A percentile compares a stretch with the other conserved stretches of the same genome.
Conservation (phyloP, 2,888 invertebrate genomes). For the Ecdyonurus torrentis region DNA sequence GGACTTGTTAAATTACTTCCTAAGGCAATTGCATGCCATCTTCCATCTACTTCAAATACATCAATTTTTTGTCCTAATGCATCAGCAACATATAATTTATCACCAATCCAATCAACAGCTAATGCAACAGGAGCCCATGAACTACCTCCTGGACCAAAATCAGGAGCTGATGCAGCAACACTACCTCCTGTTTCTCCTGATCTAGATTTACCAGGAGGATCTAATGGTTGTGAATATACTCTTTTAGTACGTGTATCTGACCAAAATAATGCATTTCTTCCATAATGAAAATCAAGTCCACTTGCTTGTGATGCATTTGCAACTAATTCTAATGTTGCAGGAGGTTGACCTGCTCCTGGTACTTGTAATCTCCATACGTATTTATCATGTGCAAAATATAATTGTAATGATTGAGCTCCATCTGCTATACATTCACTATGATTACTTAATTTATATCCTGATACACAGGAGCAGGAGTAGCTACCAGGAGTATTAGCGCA, state of each 20-base stretch:
- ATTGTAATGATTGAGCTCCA: conserved; percentile 27
- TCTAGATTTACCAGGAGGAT: neutral
- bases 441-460: conserved; percentile 48
- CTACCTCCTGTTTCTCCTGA: neutral
- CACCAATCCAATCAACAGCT: conserved; percentile 94
- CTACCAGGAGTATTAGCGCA: conserved; percentile 75
- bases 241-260: conserved; percentile 64
- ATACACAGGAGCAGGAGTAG: conserved; percentile 67
- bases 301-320: conserved; percentile 74
- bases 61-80: conserved; percentile 86
- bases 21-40: conserved; percentile 78
- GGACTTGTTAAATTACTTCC: conserved; percentile 84
- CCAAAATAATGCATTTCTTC: conserved; percentile 66
- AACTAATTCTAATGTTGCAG: conserved; percentile 28
- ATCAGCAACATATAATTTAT: conserved; percentile 90
- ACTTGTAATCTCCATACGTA: conserved; percentile 47
- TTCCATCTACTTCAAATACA: conserved; percentile 74
- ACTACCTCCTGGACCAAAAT: neutral
- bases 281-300: conserved; percentile 70
- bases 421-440: conserved; percentile 47
- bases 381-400: conserved; percentile 26
- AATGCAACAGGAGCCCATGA: conserved; percentile 77
- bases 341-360: conserved; percentile 32
- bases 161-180: neutral
- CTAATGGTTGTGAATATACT: conserved; percentile 13